Evolutionary conservation across 2,888 invertebrate genomes (phyloP).

Genomic region (Philaethria dido): DNA sequence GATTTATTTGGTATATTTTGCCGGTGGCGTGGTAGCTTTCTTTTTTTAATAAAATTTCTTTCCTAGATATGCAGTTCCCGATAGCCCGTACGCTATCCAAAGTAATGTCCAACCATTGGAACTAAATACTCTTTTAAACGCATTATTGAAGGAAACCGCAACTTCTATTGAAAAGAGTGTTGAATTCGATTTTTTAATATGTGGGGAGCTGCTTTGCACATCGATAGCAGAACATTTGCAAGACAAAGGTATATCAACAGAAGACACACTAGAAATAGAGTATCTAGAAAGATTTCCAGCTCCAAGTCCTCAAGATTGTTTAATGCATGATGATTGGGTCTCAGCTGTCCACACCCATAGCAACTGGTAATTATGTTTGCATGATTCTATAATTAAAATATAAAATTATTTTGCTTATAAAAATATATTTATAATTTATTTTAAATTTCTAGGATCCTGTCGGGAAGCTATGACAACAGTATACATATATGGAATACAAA

Average conservation of each 20-base stretch:
- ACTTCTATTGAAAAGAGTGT: conserved; percentile 68
- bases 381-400: no score
- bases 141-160: conserved; percentile 86
- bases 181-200: conserved; percentile 95
- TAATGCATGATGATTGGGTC: conserved; percentile 99
- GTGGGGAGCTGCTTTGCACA: conserved; percentile 91
- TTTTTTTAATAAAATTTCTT: conserved; percentile 28
- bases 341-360: conserved; percentile 89
- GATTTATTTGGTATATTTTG: conserved; percentile 34
- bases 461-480: conserved; percentile 97
- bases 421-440: background rate
- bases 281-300: conserved; percentile 95
- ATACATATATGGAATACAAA: conserved; percentile 94
- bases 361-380: conserved; percentile 82
- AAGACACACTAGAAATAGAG: conserved; percentile 94
- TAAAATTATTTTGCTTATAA: no score
- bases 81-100: conserved; percentile 92
- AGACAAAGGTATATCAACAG: conserved; percentile 90
- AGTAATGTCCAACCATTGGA: conserved; percentile 87
- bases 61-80: conserved; percentile 92
- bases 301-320: conserved; percentile 95
- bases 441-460: conserved; percentile 89
- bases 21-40: conserved; percentile 43
- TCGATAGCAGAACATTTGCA: conserved; percentile 89
- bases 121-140: conserved; percentile 91